Evolutionary conservation across 2,797 vertebrate species (phyloP), one percentile per base, ranked within the genome.

Genomic region (Labroides dimidiatus): DNA sequence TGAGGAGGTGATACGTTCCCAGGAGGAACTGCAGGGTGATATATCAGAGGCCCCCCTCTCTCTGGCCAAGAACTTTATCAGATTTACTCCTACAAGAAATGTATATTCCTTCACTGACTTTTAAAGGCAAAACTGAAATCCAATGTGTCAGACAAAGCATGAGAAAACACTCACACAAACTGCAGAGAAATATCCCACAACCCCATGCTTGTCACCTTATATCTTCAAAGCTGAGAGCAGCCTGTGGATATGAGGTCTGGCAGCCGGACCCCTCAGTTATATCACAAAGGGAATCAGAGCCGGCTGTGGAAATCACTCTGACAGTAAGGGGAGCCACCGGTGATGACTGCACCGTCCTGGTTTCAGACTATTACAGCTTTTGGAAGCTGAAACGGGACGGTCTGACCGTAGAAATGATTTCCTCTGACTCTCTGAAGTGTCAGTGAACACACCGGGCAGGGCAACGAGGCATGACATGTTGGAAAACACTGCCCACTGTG

Each of bases 241-340:
- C 50, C 59, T 81, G 80, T 78, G 69, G 82, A 74, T 82, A 81
- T 77, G 72, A 80, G 78, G 60, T 15, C 55, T 78, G 78, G 62
- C 75, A 83, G 67, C 77, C 16, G n/a, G 82, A 75, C 24, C 58
- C 68, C 68, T 76, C 53, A 21, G 65, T 78, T 61, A 64, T 56
- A 80, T 82, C 69, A 87, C 86, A 91, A 91, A 90, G 80, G 85
- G 63, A 75, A 82, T 88, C 84, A 85, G 78, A 77, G 62, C 43
- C 33, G 10, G 54, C 70, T 80, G 84, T 83, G 83, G 82, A 89
- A 92, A 90, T 91, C 73, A 66, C 49, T 66, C 67, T 74, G 87
- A 89, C 84, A 86, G 75, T 48, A 30, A 77, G 72, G 65, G 77
- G 69, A 82, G 71, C 60, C 69, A 55, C 73, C 43, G 9, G 37